Percentiles rank a stretch among this genome's conserved stretches.
phyloP scores from a whole-genome alignment of 2,113 vertebrate species.

The Nesogale talazaci region DNA sequence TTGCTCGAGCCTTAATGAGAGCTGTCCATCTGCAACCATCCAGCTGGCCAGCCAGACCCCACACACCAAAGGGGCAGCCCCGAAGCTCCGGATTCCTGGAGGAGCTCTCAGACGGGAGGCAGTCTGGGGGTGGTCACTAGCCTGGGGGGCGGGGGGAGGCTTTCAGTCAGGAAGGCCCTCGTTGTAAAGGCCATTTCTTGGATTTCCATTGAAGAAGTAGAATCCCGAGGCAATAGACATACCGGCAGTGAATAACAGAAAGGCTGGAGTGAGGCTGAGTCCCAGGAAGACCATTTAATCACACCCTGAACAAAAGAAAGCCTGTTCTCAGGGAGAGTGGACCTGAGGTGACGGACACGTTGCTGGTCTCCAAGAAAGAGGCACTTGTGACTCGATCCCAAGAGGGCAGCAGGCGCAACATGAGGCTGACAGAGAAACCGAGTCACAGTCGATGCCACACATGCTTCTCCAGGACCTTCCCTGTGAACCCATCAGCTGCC shows the following conservation, averaged over 20 bases:
- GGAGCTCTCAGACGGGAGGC: not conserved
- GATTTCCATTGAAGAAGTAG: constrained; percentile 8
- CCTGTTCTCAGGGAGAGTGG: not conserved
- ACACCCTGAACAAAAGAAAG: not conserved
- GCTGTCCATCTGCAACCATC: too few species aligned
- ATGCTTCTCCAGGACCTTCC: too few species aligned
- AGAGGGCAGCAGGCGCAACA: accelerated
- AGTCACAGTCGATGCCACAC: accelerated
- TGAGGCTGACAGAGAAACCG: not conserved
- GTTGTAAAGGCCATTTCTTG: not conserved
- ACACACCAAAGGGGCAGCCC: accelerated
- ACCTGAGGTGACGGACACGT: not conserved
- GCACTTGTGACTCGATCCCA: accelerated
- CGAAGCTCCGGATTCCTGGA: not conserved
- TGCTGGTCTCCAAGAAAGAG: not conserved
- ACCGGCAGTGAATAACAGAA: not conserved
- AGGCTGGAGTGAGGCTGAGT: not conserved
- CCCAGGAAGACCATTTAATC: too few species aligned
- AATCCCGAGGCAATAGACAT: not conserved
- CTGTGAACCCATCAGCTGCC: not conserved
- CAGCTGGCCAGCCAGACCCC: too few species aligned
- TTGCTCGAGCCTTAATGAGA: not conserved
- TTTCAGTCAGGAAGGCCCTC: not conserved
- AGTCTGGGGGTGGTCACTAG: not conserved
- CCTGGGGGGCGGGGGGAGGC: too few species aligned